Percentiles rank a stretch among this genome's conserved stretches.
Evolutionary conservation across 2,888 invertebrate genomes (phyloP).

Genomic region (Boloria selene): DNA sequence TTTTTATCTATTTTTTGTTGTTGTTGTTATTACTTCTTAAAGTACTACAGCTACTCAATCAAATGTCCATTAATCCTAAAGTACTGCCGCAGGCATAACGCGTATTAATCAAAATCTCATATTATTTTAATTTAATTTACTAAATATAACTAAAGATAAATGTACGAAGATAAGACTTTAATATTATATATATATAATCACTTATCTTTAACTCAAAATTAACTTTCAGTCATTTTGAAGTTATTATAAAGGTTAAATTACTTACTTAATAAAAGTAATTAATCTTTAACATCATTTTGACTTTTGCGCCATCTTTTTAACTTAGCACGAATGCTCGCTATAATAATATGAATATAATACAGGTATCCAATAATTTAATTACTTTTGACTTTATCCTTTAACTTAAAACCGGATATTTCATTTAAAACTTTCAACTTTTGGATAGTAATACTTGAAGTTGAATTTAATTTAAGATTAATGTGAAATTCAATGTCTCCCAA

Average conservation of each 20-base stretch:
- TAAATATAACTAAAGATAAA: no score
- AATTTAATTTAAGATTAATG: slow-evolving; percentile 5
- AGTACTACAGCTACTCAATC: no score
- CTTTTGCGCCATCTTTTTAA: slow-evolving; percentile 12
- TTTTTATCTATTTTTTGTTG: no score
- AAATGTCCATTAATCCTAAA: no score
- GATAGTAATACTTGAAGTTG: slow-evolving; percentile 13
- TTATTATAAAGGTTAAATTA: neutral
- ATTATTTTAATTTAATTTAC: no score
- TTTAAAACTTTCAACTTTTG: slow-evolving; percentile 31
- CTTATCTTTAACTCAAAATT: neutral
- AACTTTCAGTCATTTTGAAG: neutral
- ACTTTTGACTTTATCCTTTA: slow-evolving; percentile 31
- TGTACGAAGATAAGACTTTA: neutral
- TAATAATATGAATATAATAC: slow-evolving; percentile 25
- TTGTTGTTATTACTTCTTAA: no score
- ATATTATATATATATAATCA: neutral
- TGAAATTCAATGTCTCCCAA: no score
- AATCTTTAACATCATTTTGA: slow-evolving; percentile 18
- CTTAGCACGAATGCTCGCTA: slow-evolving; percentile 18
- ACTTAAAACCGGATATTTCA: slow-evolving; percentile 36
- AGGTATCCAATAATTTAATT: slow-evolving; percentile 36
- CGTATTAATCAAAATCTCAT: no score
- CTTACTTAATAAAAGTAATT: slow-evolving; percentile 11
- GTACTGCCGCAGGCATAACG: no score